Evolutionary conservation across 2,797 vertebrate species (phyloP).

Genomic region (Muscicapa striata): DNA sequence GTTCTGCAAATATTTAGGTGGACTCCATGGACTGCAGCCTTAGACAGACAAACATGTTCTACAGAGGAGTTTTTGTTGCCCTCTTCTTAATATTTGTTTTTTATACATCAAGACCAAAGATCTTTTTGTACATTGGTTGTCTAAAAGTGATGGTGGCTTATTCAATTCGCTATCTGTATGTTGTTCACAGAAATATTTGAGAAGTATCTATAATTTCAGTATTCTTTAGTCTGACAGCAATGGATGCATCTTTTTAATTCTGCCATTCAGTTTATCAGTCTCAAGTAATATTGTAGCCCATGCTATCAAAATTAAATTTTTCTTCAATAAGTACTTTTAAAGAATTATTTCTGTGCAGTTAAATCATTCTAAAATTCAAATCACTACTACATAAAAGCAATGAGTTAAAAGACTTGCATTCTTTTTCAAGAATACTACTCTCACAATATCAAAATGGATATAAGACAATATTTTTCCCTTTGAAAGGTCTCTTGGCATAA

Average conservation of each 20-base stretch:
- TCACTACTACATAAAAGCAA: not conserved
- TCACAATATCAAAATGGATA: not conserved
- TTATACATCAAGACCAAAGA: accelerated
- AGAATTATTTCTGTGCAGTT: not conserved
- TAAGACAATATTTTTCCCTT: not conserved
- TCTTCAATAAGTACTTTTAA: not conserved
- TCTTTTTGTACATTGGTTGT: accelerated
- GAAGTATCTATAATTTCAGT: not conserved
- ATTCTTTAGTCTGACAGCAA: not conserved
- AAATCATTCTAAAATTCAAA: not conserved
- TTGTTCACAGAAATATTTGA: not conserved
- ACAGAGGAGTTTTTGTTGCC: not conserved
- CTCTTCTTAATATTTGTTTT: not conserved
- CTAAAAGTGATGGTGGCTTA: not conserved
- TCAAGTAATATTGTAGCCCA: not conserved
- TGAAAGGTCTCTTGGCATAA: not conserved
- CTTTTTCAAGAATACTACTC: not conserved
- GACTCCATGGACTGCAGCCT: not conserved
- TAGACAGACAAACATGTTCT: not conserved
- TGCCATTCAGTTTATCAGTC: not conserved
- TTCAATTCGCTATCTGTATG: not conserved
- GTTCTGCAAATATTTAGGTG: not conserved
- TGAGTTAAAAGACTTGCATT: not conserved
- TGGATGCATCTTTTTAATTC: not conserved
- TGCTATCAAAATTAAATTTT: not conserved